Base-by-base conservation (phyloP, 2,797 vertebrate genomes). In the Rhynchonycteris naso region DNA sequence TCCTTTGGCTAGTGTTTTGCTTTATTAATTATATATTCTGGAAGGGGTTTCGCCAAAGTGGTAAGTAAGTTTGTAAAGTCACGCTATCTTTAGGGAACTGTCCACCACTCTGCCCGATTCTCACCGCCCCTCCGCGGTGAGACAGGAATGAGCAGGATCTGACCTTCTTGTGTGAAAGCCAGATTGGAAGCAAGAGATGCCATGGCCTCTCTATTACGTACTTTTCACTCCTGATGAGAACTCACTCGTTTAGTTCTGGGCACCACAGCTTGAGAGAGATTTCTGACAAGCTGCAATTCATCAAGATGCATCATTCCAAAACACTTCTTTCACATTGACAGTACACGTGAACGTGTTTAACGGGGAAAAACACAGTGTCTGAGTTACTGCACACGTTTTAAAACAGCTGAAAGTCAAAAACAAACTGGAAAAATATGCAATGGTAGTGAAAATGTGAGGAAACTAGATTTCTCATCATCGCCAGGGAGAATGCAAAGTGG, bases 11-110 rank as follows among this genome's bases (percentile, higher is more conserved):
- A 19, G 3, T 35, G 22, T 4, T 1, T 7, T 2, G 35, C 21
- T 33, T 91, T 26, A 54, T 91, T 58, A 18, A 65, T 50, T 13
- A 11, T 28, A 5, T 88, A 50, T n/a, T 0, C 12, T 0, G 4
- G 22, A 56, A 9, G 1, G 38, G 80, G 2, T 35, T 1, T 65
- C 5, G 0, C 7, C 6, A 13, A 43, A 26, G 2, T 0, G 71
- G 92, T 95, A 95, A 75, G 95, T 90, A 59, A 54, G 14, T 83
- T 38, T 38, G 14, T 43, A 83, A 76, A 61, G 28, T 71, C 10
- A 50, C 71, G 35, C 26, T 78, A 43, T 18, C 7, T 50, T 56
- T 69, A 76, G 54, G 26, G 24, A 82, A 79, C 18, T 72, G 22
- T 72, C 13, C 0, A 7, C 22, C 86, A 21, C 13, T 68, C 8